Conservation (phyloP, 2,888 invertebrate genomes). For the Lasius fuliginosus region DNA sequence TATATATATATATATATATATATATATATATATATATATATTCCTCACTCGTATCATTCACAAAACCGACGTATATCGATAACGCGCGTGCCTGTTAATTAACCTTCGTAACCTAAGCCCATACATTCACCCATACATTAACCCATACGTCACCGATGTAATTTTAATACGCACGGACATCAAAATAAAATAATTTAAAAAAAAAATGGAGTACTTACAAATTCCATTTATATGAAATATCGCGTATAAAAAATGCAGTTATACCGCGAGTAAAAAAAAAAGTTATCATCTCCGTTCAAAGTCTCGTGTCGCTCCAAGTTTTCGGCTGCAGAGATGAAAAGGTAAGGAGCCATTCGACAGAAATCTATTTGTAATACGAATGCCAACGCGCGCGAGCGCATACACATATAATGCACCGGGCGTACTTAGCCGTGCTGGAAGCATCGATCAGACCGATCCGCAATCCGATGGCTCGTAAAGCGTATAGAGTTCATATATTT, state of each 20-base stretch:
- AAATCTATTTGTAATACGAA: slow-evolving; percentile 8
- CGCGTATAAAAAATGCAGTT: background rate
- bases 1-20: too few relatives aligned
- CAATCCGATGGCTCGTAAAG: slow-evolving; percentile 57
- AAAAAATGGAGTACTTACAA: background rate
- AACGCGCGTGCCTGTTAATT: slow-evolving; percentile 23
- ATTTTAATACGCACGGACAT: background rate
- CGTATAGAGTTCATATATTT: slow-evolving; percentile 77
- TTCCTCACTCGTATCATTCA: background rate
- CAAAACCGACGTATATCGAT: slow-evolving; percentile 6
- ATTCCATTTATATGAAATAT: slow-evolving; percentile 26
- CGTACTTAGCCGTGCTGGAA: slow-evolving; percentile 70
- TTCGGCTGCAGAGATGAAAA: background rate
- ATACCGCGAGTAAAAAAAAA: background rate
- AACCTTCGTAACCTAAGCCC: background rate
- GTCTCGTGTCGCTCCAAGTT: background rate
- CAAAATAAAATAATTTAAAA: slow-evolving; percentile 14
- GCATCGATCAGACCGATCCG: slow-evolving; percentile 73
- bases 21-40: background rate
- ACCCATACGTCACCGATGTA: background rate
- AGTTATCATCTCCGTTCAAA: background rate
- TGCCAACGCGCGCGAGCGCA: background rate
- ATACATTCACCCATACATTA: slow-evolving; percentile 2
- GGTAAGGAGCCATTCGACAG: background rate
- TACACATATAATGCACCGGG: slow-evolving; percentile 68